phyloP scores from a whole-genome alignment of 2,797 vertebrate genomes.

The Microchirus variegatus region DNA sequence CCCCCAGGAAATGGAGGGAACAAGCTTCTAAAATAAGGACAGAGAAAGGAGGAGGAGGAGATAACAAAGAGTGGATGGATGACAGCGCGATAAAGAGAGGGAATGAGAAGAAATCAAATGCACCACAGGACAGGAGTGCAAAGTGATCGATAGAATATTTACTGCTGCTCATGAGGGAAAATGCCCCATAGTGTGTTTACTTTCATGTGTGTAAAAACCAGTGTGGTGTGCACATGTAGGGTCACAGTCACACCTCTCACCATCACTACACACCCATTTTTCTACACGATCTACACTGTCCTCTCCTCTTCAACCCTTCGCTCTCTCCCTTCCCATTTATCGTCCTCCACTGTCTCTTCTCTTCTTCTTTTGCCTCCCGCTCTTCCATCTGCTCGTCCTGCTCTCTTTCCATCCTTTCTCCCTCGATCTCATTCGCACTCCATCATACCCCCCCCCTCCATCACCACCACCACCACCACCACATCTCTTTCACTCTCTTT shows the following conservation, averaged over 20 bases:
- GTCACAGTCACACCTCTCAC: conserved; percentile 22
- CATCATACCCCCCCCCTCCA: conserved; percentile 35
- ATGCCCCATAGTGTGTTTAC: neutral
- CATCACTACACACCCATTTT: conserved; percentile 12
- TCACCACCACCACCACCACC: too few relatives aligned
- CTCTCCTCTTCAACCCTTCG: neutral
- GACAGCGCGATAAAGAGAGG: neutral
- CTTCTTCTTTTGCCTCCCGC: conserved; percentile 17
- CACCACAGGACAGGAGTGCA: too few relatives aligned
- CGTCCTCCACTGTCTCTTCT: neutral
- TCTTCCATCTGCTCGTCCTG: conserved; percentile 23
- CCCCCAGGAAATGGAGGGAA: conserved; percentile 20
- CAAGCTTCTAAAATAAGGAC: conserved; percentile 37
- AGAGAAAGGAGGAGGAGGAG: neutral
- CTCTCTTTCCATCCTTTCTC: conserved; percentile 25
- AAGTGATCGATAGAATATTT: too few relatives aligned
- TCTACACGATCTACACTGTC: neutral
- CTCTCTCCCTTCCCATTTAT: neutral
- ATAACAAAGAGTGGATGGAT: neutral
- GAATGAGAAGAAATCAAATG: neutral
- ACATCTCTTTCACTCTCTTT: conserved; percentile 21
- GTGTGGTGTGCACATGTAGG: conserved; percentile 1
- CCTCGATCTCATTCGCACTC: conserved; percentile 20
- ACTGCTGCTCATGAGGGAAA: too few relatives aligned
- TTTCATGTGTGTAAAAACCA: conserved; percentile 1